These are phyloP conservation scores for Psophia crepitans DNA, from an alignment of 2,113 vertebrate species.

Conservation along the genomic window DNA sequence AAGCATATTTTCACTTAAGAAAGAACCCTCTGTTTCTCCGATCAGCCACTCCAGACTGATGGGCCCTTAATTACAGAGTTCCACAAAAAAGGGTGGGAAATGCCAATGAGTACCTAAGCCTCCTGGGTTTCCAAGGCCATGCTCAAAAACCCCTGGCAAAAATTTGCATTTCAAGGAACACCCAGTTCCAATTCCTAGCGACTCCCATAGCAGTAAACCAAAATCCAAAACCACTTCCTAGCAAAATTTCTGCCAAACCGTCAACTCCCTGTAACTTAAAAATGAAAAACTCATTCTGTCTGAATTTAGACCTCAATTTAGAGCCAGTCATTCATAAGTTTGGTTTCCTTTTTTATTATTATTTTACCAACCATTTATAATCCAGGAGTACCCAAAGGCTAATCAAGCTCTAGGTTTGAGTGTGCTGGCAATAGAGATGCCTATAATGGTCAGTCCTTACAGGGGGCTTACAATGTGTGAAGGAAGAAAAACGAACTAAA, in stretches of 20 bases:
- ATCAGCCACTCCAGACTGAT: constrained; percentile 34
- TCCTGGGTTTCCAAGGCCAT: constrained; percentile 36
- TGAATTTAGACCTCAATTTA: neutral
- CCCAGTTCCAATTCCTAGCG: neutral
- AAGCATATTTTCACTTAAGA: constrained; percentile 57
- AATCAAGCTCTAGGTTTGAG: neutral
- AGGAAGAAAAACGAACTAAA: neutral
- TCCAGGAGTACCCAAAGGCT: neutral
- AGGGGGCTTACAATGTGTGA: neutral
- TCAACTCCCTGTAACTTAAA: neutral
- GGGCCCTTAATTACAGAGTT: constrained; percentile 65
- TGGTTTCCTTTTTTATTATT: neutral
- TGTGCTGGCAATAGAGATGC: neutral
- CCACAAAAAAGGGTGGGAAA: constrained; percentile 44
- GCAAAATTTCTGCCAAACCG: constrained; percentile 45
- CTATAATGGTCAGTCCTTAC: neutral
- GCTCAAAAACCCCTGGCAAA: constrained; percentile 56
- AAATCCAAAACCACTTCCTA: constrained; percentile 58
- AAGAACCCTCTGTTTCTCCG: constrained; percentile 46
- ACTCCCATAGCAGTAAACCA: constrained; percentile 21
- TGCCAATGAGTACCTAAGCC: constrained; percentile 38
- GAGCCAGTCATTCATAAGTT: neutral
- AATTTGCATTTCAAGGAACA: constrained; percentile 57
- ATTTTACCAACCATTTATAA: neutral
- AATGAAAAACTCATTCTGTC: neutral